Base-by-base conservation (phyloP, 2,797 vertebrate genomes). In the Petrocephalus schoutedeni region DNA sequence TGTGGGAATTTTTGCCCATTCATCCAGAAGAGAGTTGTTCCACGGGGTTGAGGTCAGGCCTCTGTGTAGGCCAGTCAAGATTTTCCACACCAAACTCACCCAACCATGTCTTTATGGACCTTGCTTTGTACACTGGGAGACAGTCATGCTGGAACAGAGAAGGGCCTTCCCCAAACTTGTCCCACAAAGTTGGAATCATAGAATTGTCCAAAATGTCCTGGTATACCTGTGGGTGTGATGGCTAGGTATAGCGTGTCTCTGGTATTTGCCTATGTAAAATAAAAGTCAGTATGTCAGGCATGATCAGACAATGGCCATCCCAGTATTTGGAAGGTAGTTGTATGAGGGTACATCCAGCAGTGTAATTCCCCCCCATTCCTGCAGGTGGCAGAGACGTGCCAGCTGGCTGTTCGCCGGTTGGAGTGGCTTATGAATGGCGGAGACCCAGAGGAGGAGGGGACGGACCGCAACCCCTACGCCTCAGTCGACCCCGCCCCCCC, bases 381-480 rank as follows among this genome's bases (percentile, higher is more conserved):
- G 0, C 90, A 99, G 98, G 98, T 99, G 58, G 98, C 98, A 0
- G 98, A 99, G 93, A 99, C 98, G 0, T 99, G 98, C 92, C 97
- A 99, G 94, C 88, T 99, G 91, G 98, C 98, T 0, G 91, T 98
- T 3, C 93, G 59, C 74, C 95, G 98, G 36, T 89, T 99, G 54
- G 94, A 98, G 90, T 99, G 98, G 98, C 93, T 99, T 54, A 96
- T 95, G 91, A 93, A 91, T 32, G 93, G 94, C 2, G 93, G 90
- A 53, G 90, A 89, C 23, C 82, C 87, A 1, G 83, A 61, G 85
- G 4, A 92, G 71, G 88, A 93, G 0, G 91, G 93, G 0, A 89
- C 80, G 0, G 87, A 93, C 0, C 0, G n/a, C 1, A 97, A 96
- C 89, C 97, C 96, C 0, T 99, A 97, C 94, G 89, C 89, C 32